phyloP scores from a whole-genome alignment of 2,113 vertebrate species.

The Passer domesticus region DNA sequence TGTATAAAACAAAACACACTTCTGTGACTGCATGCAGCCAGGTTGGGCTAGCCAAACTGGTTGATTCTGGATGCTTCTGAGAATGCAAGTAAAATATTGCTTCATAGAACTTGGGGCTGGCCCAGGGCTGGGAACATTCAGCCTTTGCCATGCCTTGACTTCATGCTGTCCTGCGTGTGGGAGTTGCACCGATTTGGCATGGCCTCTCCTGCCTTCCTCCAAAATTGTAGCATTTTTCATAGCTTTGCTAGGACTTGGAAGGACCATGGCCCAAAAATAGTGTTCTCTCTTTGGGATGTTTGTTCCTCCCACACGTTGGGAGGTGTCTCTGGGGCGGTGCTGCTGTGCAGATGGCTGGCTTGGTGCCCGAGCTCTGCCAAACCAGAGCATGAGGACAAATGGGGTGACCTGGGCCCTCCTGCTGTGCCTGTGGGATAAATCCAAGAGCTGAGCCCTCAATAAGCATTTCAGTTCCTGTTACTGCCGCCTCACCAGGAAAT shows the following conservation, averaged over 20 bases:
- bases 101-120: not conserved
- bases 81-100: not conserved
- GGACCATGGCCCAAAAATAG: not conserved
- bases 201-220: not conserved
- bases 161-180: not conserved
- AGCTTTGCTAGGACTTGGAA: not conserved
- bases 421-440: not conserved
- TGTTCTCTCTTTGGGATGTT: not conserved
- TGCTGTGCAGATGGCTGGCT: not conserved
- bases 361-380: not conserved
- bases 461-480: not conserved
- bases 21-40: not conserved
- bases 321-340: fast-evolving
- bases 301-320: not conserved
- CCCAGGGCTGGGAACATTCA: not conserved
- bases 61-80: not conserved
- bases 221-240: not conserved
- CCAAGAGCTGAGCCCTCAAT: not conserved
- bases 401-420: not conserved
- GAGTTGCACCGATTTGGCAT: not conserved
- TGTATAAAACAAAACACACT: not conserved
- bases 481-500: not conserved
- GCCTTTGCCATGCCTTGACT: not conserved
- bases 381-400: not conserved
- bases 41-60: not conserved